Evolutionary conservation across 2,797 vertebrate species (phyloP), one percentile per base, ranked within the genome.

Genomic region (Miichthys miiuy): DNA sequence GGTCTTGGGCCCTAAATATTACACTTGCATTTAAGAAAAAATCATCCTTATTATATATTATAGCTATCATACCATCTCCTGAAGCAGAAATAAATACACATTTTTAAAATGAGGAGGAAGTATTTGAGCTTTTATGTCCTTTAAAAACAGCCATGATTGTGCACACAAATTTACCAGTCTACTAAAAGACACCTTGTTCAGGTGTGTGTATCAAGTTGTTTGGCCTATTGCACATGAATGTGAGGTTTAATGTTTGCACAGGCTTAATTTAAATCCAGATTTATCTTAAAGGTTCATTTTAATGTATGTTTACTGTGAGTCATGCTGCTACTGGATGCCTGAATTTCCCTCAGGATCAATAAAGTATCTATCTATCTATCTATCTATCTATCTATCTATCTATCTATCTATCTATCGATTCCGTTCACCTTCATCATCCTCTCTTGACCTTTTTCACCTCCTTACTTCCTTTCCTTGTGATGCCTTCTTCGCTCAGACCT

Each of bases 381-480:
- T 27, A 27, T 27, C 27, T 30, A 30, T 6, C 27, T 30, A 30
- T 30, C 27, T 30, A 30, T 30, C 27, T 30, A 30, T 30, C 27
- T 30, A 30, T 5, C 27, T 30, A 30, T 30, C 27, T 34, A 34
- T 34, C 30, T 34, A 34, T 7, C 30, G 7, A 34, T 1, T 9
- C 51, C 42, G 13, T n/a, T 68, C 30, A 55, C 25, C 27, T 72
- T 67, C 47, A 83, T 57, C 52, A 62, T 77, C 46, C 20, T 38
- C 48, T 41, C 58, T 6, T 77, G n/a, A 47, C 54, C 58, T 52
- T 50, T 64, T 46, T 74, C 6, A 34, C 72, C 47, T 75, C 72
- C 60, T 69, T 14, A 52, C 21, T 48, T 77, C 52, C 23, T 85
- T 13, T 6, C 16, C 42, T 17, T 47, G 17, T 25, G 44, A 51